Conservation (phyloP, 2,888 invertebrate genomes). For the Drosophila anomelani region DNA sequence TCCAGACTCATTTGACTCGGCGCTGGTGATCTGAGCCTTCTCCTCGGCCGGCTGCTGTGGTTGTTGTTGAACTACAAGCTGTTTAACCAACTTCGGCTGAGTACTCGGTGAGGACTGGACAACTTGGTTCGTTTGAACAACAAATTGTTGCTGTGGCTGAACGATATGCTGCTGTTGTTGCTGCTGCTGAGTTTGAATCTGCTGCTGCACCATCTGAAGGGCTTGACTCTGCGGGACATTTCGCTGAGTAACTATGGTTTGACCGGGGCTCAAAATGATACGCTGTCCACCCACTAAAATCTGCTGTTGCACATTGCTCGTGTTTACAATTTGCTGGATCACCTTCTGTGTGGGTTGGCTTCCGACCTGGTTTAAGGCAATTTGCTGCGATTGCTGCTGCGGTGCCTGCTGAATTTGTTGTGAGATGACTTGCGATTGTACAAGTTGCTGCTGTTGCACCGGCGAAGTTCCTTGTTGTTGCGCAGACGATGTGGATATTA, state of each 20-base stretch:
- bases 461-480: slow-evolving; percentile 51
- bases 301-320: slow-evolving; percentile 84
- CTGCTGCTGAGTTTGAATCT: slow-evolving; percentile 63
- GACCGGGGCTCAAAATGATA: slow-evolving; percentile 84
- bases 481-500: slow-evolving; percentile 77
- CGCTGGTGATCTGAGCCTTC: slow-evolving; percentile 76
- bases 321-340: slow-evolving; percentile 84
- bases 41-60: slow-evolving; percentile 63
- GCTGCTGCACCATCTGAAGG: slow-evolving; percentile 72
- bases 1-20: slow-evolving; percentile 71
- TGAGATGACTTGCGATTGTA: slow-evolving; percentile 61
- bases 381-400: slow-evolving; percentile 68
- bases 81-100: slow-evolving; percentile 73
- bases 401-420: slow-evolving; percentile 58
- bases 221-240: slow-evolving; percentile 81
- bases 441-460: slow-evolving; percentile 74
- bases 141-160: slow-evolving; percentile 77
- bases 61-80: slow-evolving; percentile 76
- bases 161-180: slow-evolving; percentile 74
- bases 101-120: slow-evolving; percentile 62
- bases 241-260: slow-evolving; percentile 84
- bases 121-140: slow-evolving; percentile 68
- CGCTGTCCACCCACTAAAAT: slow-evolving; percentile 84
- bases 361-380: slow-evolving; percentile 65
- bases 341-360: slow-evolving; percentile 82